A percentile compares a stretch with the other conserved stretches of the same genome.
These are phyloP conservation scores for Hyaena hyaena DNA, from an alignment of 2,113 vertebrate species.

Conservation along the genomic window DNA sequence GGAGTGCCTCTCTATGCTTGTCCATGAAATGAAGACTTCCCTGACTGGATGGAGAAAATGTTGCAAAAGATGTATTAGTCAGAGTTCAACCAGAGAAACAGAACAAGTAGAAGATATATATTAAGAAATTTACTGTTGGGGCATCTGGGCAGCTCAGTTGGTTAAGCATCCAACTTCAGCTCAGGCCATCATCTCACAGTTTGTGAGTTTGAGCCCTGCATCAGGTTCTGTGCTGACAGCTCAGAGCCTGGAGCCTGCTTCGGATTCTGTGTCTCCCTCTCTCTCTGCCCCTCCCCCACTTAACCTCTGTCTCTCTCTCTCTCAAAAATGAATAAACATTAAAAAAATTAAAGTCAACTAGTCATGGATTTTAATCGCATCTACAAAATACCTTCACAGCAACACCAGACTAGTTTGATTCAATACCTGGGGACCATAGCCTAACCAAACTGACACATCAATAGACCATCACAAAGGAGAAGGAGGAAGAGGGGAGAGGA, in stretches of 20 bases:
- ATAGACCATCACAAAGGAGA: neutral
- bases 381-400: slow-evolving; percentile 3
- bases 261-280: neutral
- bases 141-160: neutral
- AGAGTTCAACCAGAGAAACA: slow-evolving; percentile 26
- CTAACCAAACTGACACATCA: neutral
- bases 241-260: neutral
- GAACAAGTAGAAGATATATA: neutral
- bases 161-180: neutral
- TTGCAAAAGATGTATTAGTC: neutral
- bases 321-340: too few species aligned
- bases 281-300: neutral
- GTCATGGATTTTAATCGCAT: neutral
- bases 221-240: neutral
- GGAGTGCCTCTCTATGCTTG: neutral
- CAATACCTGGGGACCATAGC: neutral
- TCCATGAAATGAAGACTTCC: neutral
- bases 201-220: neutral
- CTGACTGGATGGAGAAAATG: neutral
- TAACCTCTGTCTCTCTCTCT: too few species aligned
- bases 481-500: neutral
- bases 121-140: neutral
- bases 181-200: neutral
- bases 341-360: neutral
- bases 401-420: neutral